Evolutionary conservation across 2,113 vertebrate species (phyloP).

Genomic region (Chroicocephalus ridibundus): DNA sequence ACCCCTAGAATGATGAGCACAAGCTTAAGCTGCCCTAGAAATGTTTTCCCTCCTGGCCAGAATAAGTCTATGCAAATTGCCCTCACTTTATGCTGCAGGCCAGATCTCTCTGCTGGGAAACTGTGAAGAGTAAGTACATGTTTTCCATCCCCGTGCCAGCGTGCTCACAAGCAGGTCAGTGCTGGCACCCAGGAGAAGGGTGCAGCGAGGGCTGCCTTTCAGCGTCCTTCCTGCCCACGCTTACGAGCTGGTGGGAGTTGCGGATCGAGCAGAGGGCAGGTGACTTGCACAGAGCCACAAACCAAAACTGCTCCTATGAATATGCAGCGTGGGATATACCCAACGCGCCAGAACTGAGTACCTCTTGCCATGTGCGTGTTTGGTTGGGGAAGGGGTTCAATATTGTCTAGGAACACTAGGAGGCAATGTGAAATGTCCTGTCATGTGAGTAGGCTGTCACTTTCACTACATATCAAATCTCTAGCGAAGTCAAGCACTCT

Average conservation of each 20-base stretch:
- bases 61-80: neutral
- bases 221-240: neutral
- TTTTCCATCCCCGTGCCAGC: neutral
- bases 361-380: neutral
- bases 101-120: neutral
- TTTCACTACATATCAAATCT: neutral
- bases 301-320: neutral
- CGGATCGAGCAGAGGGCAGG: rapidly evolving
- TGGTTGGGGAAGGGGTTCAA: neutral
- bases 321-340: rapidly evolving
- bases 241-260: neutral
- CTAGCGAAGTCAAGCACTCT: neutral
- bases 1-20: neutral
- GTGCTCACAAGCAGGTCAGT: neutral
- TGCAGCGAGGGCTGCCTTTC: neutral
- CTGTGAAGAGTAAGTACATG: neutral
- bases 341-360: rapidly evolving
- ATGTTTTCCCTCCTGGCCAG: neutral
- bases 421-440: neutral
- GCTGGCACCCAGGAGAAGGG: neutral
- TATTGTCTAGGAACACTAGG: neutral
- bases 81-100: neutral
- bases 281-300: neutral
- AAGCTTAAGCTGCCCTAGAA: neutral
- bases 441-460: neutral